Conservation (phyloP, 2,888 invertebrate species). For the Phytoseiulus persimilis region DNA sequence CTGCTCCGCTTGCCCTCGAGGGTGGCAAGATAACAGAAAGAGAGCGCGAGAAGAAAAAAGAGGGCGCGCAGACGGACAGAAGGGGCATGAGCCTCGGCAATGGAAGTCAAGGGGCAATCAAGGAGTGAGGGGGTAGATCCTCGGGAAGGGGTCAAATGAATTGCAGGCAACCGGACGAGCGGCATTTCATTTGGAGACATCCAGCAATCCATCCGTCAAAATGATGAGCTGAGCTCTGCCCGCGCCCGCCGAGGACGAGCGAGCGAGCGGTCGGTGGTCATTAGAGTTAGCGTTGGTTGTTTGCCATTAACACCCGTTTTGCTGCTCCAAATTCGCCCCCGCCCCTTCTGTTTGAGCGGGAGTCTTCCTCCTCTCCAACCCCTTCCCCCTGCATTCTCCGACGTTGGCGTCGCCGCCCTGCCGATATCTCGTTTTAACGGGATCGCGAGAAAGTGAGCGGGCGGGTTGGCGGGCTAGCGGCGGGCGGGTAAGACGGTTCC, state of each 20-base stretch:
- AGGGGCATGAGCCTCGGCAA: neutral
- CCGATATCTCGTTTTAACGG: neutral
- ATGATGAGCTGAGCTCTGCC: constrained; percentile 8
- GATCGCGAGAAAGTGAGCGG: constrained; percentile 5
- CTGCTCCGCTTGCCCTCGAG: neutral
- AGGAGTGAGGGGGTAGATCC: neutral
- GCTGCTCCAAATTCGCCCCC: neutral
- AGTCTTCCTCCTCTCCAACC: neutral
- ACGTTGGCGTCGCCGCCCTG: neutral
- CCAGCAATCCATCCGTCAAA: constrained; percentile 25
- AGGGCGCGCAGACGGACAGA: neutral
- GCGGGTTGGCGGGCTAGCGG: neutral
- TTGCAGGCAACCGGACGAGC: neutral
- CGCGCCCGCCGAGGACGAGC: neutral
- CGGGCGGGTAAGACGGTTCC: neutral
- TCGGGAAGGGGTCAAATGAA: neutral
- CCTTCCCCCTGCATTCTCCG: neutral
- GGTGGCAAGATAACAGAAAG: neutral
- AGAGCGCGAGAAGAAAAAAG: no score
- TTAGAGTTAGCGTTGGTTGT: neutral
- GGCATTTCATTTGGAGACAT: constrained; percentile 15
- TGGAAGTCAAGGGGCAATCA: neutral
- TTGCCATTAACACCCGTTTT: neutral
- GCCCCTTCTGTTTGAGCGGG: neutral
- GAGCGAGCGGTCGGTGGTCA: neutral